phyloP scores from a whole-genome alignment of 2,797 vertebrate genomes.

The Galaxias olidus region DNA sequence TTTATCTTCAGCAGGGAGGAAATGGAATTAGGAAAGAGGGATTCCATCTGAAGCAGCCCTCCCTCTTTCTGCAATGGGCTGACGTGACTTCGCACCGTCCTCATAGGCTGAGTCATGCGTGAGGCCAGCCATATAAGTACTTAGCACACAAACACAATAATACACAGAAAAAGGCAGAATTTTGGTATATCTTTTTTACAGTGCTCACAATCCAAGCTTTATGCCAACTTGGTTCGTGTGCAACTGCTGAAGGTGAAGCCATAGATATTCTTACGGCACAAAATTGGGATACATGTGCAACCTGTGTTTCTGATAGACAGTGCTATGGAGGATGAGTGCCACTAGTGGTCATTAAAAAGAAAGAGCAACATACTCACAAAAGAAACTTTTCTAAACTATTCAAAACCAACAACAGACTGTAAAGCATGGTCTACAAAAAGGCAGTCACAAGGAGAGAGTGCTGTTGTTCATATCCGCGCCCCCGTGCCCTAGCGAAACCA shows the following conservation, averaged over 20 bases:
- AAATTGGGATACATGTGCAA: conserved; percentile 16
- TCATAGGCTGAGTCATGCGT: conserved; percentile 58
- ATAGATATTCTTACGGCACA: conserved; percentile 49
- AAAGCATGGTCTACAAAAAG: conserved; percentile 19
- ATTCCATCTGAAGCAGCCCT: conserved; percentile 42
- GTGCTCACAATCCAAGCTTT: conserved; percentile 42
- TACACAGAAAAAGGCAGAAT: conserved; percentile 53
- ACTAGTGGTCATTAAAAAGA: conserved; percentile 1
- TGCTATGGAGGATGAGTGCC: not conserved
- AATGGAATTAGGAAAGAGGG: conserved; percentile 35
- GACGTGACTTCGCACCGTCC: conserved; percentile 57
- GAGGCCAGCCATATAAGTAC: conserved; percentile 38
- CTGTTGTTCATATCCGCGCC: conserved; percentile 20
- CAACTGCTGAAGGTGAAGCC: conserved; percentile 48
- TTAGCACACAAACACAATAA: conserved; percentile 42
- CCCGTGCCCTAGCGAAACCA: conserved; percentile 24
- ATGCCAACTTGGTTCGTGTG: conserved; percentile 39
- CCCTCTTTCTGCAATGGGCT: conserved; percentile 27
- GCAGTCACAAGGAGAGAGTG: conserved; percentile 8
- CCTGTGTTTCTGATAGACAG: conserved; percentile 19
- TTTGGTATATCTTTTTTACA: conserved; percentile 46
- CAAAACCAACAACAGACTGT: conserved; percentile 18
- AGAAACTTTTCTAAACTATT: conserved; percentile 20
- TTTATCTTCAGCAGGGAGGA: conserved; percentile 49
- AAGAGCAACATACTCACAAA: not conserved